These are phyloP conservation scores for Sicus ferrugineus DNA, from an alignment of 2,888 invertebrate genomes.

Conservation along the genomic window DNA sequence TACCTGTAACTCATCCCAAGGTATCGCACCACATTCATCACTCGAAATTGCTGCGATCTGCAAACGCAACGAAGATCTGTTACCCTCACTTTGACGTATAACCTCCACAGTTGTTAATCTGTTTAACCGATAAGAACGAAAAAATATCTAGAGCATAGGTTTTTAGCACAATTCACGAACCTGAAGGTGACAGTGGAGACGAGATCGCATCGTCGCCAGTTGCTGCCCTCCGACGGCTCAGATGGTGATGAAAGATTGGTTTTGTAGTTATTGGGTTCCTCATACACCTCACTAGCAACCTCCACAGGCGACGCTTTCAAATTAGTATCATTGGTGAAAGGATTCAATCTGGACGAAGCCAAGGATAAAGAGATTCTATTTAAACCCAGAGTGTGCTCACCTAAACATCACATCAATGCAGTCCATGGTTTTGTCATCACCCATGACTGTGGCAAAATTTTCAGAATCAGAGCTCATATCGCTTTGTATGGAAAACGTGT, in stretches of 20 bases:
- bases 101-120: conserved; percentile 80
- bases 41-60: conserved; percentile 76
- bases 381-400: conserved; percentile 49
- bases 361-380: not conserved
- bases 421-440: conserved; percentile 71
- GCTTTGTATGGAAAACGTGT: conserved; percentile 78
- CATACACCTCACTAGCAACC: conserved; percentile 84
- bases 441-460: conserved; percentile 79
- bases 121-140: not conserved
- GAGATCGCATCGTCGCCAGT: conserved; percentile 80
- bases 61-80: conserved; percentile 72
- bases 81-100: conserved; percentile 75
- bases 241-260: conserved; percentile 80
- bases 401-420: conserved; percentile 77
- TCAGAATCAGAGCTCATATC: conserved; percentile 90
- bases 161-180: conserved; percentile 45
- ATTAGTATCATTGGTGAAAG: conserved; percentile 66
- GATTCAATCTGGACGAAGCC: conserved; percentile 56
- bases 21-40: conserved; percentile 87
- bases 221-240: conserved; percentile 82
- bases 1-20: conserved; percentile 95
- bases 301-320: conserved; percentile 70
- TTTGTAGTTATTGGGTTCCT: conserved; percentile 68
- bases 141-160: not conserved
- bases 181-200: conserved; percentile 68